Evolutionary conservation across 2,113 vertebrate species (phyloP).

Genomic region (Mus spicilegus): DNA sequence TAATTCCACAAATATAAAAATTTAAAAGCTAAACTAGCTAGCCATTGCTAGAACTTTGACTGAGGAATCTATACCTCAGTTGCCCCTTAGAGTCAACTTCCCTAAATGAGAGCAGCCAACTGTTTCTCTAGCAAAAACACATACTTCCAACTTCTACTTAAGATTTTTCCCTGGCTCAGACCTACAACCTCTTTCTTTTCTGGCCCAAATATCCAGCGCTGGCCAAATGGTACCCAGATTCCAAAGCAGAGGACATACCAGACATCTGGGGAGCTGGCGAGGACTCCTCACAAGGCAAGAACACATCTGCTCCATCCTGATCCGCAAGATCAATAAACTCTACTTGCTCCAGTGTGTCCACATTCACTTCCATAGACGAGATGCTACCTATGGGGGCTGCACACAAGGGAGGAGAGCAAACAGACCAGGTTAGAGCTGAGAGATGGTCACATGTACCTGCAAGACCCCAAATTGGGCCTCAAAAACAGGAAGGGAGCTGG

Average conservation of each 20-base stretch:
- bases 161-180: constrained; percentile 15
- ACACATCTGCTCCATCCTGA: constrained; percentile 94
- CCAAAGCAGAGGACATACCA: constrained; percentile 67
- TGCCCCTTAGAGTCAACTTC: constrained; percentile 35
- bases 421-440: neutral
- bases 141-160: neutral
- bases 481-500: neutral
- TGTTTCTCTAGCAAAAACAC: neutral
- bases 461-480: neutral
- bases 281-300: constrained; percentile 90
- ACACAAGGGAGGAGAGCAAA: constrained; percentile 54
- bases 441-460: neutral
- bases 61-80: neutral
- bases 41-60: constrained; percentile 14
- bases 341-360: constrained; percentile 97
- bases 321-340: constrained; percentile 95
- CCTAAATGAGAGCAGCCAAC: constrained; percentile 58
- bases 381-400: constrained; percentile 95
- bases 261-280: constrained; percentile 69
- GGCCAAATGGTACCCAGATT: neutral
- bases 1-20: constrained; percentile 35
- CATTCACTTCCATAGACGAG: constrained; percentile 98
- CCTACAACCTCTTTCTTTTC: neutral
- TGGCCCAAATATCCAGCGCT: neutral
- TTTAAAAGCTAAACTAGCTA: neutral